These are phyloP conservation scores for Asarcornis scutulata DNA, from an alignment of 2,113 vertebrate genomes.

Conservation along the genomic window DNA sequence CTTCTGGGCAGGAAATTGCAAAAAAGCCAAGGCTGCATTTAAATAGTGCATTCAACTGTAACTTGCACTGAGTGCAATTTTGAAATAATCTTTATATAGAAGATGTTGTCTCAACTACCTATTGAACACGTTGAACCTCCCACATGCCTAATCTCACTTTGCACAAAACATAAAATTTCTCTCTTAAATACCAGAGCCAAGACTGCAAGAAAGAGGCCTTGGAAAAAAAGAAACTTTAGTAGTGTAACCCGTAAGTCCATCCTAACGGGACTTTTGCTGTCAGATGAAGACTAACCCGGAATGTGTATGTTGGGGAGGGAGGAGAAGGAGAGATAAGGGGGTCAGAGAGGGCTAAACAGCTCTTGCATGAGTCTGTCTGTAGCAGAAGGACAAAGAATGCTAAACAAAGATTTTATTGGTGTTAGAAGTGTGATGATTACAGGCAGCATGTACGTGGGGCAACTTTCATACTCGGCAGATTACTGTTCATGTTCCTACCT, in stretches of 20 bases:
- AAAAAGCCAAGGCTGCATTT: constrained; percentile 33
- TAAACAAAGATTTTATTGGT: neutral
- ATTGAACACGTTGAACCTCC: neutral
- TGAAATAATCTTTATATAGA: constrained; percentile 47
- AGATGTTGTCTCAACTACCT: constrained; percentile 45
- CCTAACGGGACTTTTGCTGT: neutral
- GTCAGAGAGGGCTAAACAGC: neutral
- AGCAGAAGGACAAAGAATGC: neutral
- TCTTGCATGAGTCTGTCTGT: neutral
- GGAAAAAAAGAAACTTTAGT: neutral
- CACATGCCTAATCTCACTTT: neutral
- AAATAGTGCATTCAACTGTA: constrained; percentile 17
- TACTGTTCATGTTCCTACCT: neutral
- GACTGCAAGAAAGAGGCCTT: neutral
- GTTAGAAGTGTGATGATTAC: neutral
- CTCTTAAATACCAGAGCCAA: neutral
- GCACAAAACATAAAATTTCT: neutral
- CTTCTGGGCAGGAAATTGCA: constrained; percentile 56
- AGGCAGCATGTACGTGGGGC: neutral
- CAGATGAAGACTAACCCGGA: neutral
- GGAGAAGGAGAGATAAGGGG: neutral
- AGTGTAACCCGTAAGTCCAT: neutral
- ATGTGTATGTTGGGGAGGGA: neutral
- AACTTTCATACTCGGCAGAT: neutral
- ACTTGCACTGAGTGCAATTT: neutral